phyloP scores from a whole-genome alignment of 2,888 invertebrate genomes.

The Prosapia bicincta region DNA sequence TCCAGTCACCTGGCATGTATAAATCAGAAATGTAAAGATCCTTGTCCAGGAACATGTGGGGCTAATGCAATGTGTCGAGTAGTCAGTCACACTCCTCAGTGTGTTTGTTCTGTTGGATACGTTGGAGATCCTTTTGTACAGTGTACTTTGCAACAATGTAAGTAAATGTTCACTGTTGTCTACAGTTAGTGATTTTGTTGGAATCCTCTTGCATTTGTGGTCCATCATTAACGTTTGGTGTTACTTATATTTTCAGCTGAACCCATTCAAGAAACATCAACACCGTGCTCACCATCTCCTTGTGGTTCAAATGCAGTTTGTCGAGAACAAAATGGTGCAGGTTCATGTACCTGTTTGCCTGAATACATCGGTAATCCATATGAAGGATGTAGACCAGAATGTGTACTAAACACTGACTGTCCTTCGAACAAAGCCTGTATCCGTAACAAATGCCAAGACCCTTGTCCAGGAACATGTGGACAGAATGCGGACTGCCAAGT shows the following conservation, averaged over 20 bases:
- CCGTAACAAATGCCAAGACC: conserved; percentile 72
- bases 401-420: conserved; percentile 62
- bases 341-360: conserved; percentile 66
- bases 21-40: conserved; percentile 66
- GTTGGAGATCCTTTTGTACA: conserved; percentile 43
- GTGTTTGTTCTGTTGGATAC: conserved; percentile 46
- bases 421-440: conserved; percentile 60
- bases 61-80: conserved; percentile 77
- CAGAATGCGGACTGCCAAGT: conserved; percentile 69
- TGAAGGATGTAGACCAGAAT: conserved; percentile 63
- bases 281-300: conserved; percentile 66
- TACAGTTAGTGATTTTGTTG: no score
- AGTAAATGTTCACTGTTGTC: conserved; percentile 49
- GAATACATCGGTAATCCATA: conserved; percentile 73
- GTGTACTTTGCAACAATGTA: conserved; percentile 41
- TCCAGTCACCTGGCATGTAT: conserved; percentile 62
- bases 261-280: conserved; percentile 44
- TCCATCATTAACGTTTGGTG: no score
- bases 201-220: no score
- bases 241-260: conserved; percentile 23
- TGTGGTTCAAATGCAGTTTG: conserved; percentile 70
- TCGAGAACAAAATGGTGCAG: conserved; percentile 66
- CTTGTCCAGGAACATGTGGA: conserved; percentile 73
- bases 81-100: conserved; percentile 67
- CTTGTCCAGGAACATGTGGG: conserved; percentile 74